Conservation (phyloP, 2,797 vertebrate genomes). For the Chelidonichthys spinosus region DNA sequence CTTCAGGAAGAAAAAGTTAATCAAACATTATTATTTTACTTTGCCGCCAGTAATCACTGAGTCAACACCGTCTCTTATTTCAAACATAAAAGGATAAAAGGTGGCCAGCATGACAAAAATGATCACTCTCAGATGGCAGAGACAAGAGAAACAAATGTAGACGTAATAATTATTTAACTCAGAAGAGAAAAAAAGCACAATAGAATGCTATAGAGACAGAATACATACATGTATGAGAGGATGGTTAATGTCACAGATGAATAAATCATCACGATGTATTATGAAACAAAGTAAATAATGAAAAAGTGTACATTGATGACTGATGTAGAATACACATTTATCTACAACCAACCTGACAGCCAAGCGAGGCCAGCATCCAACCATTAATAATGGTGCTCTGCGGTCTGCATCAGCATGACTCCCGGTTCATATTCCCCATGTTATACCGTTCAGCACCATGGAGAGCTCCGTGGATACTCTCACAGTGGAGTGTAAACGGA, state of each 20-base stretch:
- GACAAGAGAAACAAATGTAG: not conserved
- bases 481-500: conserved; percentile 10
- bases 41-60: not conserved
- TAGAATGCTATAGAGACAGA: not conserved
- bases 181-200: not conserved
- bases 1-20: not conserved
- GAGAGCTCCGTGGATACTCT: conserved; percentile 15
- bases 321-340: conserved; percentile 21
- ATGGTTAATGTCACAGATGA: conserved; percentile 45
- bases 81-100: conserved; percentile 14
- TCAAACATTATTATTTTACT: not conserved
- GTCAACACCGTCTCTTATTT: not conserved
- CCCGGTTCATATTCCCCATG: not conserved
- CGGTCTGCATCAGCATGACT: conserved; percentile 18
- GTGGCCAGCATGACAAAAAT: not conserved
- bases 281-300: conserved; percentile 66
- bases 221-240: conserved; percentile 9
- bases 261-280: conserved; percentile 59
- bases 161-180: not conserved
- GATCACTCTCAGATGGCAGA: not conserved
- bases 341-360: conserved; percentile 42
- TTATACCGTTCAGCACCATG: conserved; percentile 28
- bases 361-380: conserved; percentile 30
- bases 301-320: conserved; percentile 37
- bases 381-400: conserved; percentile 35